Evolutionary conservation across 2,113 vertebrate species (phyloP).

Genomic region (Trematomus loennbergii): DNA sequence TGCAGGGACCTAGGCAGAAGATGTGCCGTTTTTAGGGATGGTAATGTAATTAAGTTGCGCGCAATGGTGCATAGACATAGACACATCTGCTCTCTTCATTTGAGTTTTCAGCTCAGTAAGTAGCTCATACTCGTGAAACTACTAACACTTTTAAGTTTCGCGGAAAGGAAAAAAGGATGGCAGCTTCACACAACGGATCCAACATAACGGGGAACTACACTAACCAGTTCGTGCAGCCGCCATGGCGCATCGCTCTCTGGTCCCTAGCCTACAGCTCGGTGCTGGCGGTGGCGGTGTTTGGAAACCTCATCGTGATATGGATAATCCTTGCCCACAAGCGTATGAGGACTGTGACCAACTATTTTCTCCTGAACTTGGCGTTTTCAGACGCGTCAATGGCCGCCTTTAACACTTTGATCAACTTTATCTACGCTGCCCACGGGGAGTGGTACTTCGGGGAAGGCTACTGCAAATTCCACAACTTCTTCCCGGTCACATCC

Average conservation of each 20-base stretch:
- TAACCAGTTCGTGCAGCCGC: conserved; percentile 93
- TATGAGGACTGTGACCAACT: conserved; percentile 98
- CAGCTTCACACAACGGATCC: conserved; percentile 75
- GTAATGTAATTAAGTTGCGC: conserved; percentile 35
- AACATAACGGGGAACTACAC: conserved; percentile 84
- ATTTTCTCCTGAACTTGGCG: conserved; percentile 94
- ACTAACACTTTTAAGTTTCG: neutral
- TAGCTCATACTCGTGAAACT: conserved; percentile 14
- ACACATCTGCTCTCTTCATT: neutral
- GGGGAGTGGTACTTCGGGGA: conserved; percentile 98
- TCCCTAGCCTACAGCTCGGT: conserved; percentile 92
- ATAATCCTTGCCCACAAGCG: conserved; percentile 97
- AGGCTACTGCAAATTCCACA: conserved; percentile 97
- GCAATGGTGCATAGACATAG: conserved; percentile 38
- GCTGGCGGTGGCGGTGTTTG: conserved; percentile 93
- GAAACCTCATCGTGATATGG: conserved; percentile 96
- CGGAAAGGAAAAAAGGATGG: conserved; percentile 70
- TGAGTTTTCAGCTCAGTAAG: neutral
- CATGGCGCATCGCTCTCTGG: conserved; percentile 96
- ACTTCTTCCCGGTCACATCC: conserved; percentile 97
- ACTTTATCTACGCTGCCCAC: conserved; percentile 94
- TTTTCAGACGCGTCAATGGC: conserved; percentile 97
- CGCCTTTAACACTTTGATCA: conserved; percentile 95
- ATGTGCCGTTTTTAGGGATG: neutral
- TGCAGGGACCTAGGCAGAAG: neutral